Evolutionary conservation across 37 sponge, comb jelly and placozoan genomes (phyloP).

Genomic region (Ephydatia muelleri): DNA sequence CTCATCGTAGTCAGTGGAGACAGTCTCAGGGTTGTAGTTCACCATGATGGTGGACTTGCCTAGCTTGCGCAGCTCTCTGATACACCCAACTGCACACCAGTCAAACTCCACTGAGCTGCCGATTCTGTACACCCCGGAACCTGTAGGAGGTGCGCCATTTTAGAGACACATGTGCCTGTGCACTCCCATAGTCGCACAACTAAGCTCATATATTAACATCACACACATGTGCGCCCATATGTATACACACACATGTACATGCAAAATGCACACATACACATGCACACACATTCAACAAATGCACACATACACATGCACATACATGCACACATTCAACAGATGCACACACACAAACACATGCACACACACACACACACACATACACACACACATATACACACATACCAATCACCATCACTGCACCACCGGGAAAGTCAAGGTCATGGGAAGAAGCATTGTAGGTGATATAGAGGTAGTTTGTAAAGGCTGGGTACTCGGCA

Average conservation of each 20-base stretch:
- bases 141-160: slow-evolving; percentile 18
- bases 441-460: slow-evolving; percentile 91
- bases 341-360: background rate
- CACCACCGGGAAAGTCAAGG: slow-evolving; percentile 68
- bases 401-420: background rate
- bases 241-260: background rate
- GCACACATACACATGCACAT: background rate
- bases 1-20: slow-evolving; percentile 94
- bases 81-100: slow-evolving; percentile 98
- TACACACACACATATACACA: slow-evolving; percentile 6
- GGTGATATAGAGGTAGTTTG: slow-evolving; percentile 98
- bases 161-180: slow-evolving; percentile 14
- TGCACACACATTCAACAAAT: background rate
- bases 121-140: slow-evolving; percentile 96
- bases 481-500: slow-evolving; percentile 96
- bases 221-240: background rate
- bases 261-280: background rate
- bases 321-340: background rate
- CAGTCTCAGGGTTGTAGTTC: slow-evolving; percentile 92
- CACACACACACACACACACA: background rate
- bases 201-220: too few relatives aligned
- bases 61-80: slow-evolving; percentile 85
- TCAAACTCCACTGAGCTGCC: slow-evolving; percentile 99
- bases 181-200: background rate
- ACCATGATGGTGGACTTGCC: slow-evolving; percentile 56